Evolutionary conservation across 2,888 invertebrate species (phyloP), one percentile per base, ranked within the genome.

Genomic region (Dioctria rufipes): DNA sequence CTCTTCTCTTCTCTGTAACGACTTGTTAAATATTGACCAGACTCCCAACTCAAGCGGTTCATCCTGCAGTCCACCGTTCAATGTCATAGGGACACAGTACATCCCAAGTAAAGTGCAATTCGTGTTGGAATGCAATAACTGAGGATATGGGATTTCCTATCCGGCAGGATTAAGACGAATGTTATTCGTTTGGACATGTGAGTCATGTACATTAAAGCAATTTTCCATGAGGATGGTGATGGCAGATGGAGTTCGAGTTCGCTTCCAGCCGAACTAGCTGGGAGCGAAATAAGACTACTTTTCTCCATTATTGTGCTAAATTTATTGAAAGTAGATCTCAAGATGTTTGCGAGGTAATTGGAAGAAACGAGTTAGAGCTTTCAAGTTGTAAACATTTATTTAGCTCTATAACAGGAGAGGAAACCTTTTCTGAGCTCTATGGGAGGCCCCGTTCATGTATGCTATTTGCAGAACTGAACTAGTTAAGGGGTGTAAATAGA

Each of bases 1-100:
- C 42, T 60, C 25, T 25, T 25, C 43, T 42, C 58, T 13, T 42
- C 58, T 13, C 42, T 25, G 73, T 73, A 73, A 73, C 73, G 73
- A 73, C 42, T 73, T 73, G 58, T 73, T 73, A 73, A 73, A 73
- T 73, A 73, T 73, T 73, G 73, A 73, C 73, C 60, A 73, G 37
- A 37, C 69, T 42, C 8, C 73, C 43, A 37, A 46, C 43, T 67
- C n/a, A 5, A 60, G 73, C 37, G 42, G n/a, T 8, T 39, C 11
- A 4, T n/a, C 54, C 11, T 1, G 25, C 25, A 25, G 25, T 25
- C 25, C 25, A 25, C 25, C 25, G 25, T 25, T 25, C 25, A 25
- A 60, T 58, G 11, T 6, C 25, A 5, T 2, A 40, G 0, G 51
- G 25, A 25, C 25, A 25, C 25, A 25, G 40, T 60, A 13, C 42